A percentile compares a stretch with the other conserved stretches of the same genome.
phyloP scores from a whole-genome alignment of 2,888 invertebrate species.

The Lithophane semibrunnea region DNA sequence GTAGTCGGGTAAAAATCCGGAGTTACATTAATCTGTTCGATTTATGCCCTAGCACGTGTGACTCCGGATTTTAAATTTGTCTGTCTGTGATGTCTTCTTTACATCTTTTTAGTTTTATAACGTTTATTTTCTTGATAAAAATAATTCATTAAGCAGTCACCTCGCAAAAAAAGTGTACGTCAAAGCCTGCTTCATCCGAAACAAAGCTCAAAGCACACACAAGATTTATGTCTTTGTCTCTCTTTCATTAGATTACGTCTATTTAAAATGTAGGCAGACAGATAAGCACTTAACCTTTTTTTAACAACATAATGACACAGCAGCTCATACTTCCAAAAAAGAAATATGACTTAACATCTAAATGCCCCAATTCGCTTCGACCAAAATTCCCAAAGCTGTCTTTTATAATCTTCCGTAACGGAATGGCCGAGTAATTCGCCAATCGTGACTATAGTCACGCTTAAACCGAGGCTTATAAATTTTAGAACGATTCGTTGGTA shows the following conservation, averaged over 20 bases:
- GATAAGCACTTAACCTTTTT: constrained; percentile 19
- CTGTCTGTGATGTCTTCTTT: too few species aligned
- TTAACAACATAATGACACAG: constrained; percentile 16
- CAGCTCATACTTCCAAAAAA: constrained; percentile 32
- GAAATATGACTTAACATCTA: constrained; percentile 42
- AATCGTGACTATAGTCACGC: constrained; percentile 61
- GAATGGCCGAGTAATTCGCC: constrained; percentile 58
- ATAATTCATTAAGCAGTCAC: neutral
- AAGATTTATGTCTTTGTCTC: too few species aligned
- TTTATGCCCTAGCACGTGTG: too few species aligned
- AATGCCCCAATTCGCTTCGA: constrained; percentile 49
- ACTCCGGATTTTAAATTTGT: too few species aligned
- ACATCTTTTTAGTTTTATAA: too few species aligned
- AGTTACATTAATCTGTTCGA: too few species aligned
- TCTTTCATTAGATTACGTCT: too few species aligned
- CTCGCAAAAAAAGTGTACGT: neutral
- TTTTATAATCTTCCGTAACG: constrained; percentile 61
- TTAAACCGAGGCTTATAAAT: constrained; percentile 47
- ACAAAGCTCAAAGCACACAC: neutral
- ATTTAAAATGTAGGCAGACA: constrained; percentile 9
- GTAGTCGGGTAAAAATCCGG: too few species aligned
- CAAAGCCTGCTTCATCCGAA: neutral
- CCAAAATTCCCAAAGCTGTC: constrained; percentile 50
- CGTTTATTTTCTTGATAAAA: too few species aligned
- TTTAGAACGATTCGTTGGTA: constrained; percentile 61